Percentiles rank a stretch among this genome's conserved stretches.
Evolutionary conservation across 2,113 vertebrate genomes (phyloP).

Genomic region (Hippocampus comes): DNA sequence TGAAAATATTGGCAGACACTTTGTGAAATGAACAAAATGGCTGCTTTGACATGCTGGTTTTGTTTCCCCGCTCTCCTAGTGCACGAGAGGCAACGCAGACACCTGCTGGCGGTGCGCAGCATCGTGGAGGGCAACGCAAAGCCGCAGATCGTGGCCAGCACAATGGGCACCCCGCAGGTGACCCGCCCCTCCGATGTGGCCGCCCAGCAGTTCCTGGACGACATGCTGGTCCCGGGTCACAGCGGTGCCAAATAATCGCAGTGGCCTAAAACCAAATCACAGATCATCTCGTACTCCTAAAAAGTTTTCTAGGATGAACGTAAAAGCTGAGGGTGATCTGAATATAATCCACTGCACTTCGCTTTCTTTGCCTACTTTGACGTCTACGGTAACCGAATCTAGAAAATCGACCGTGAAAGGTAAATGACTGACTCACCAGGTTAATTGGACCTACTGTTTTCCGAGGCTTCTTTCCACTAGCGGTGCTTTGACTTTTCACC

Average conservation of each 20-base stretch:
- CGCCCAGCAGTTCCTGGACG: slow-evolving; percentile 16
- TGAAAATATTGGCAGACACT: neutral
- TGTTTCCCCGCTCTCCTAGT: slow-evolving; percentile 64
- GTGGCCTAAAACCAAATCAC: neutral
- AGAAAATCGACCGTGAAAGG: neutral
- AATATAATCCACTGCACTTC: neutral
- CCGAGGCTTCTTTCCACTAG: neutral
- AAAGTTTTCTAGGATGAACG: no score
- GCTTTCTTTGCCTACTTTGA: neutral
- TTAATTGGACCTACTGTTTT: neutral
- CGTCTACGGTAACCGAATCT: neutral
- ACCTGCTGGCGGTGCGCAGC: slow-evolving; percentile 78
- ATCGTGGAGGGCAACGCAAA: slow-evolving; percentile 70
- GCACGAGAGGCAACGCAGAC: slow-evolving; percentile 78
- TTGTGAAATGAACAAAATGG: neutral
- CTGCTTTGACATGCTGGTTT: neutral
- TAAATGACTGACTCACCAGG: neutral
- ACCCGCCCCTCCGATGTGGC: slow-evolving; percentile 27
- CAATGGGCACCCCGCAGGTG: neutral
- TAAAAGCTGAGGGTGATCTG: neutral
- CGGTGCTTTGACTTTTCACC: neutral
- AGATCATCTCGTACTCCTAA: neutral
- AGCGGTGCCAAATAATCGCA: neutral
- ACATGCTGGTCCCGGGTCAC: slow-evolving; percentile 8
- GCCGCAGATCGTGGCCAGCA: neutral